Evolutionary conservation across 2,888 invertebrate species (phyloP), one percentile per base, ranked within the genome.

Genomic region (Agrotis clavis): DNA sequence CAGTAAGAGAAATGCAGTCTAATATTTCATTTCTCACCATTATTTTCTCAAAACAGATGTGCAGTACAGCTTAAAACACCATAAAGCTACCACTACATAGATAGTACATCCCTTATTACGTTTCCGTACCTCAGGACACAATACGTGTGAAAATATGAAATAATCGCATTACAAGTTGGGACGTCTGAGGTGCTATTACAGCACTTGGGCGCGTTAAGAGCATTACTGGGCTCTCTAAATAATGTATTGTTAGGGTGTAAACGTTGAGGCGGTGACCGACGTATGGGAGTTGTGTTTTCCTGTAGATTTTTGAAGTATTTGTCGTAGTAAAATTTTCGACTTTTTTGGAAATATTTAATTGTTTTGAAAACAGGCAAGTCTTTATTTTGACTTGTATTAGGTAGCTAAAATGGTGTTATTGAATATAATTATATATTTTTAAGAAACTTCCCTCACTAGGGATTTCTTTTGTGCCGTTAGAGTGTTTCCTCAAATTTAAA

Each of bases 191-290:
- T 66, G 71, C 78, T 79, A 74, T 82, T 71, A 80, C 81, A 74
- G 74, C 72, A 81, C 82, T 74, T 74, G 71, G 51, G 60, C 67
- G 77, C 74, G 79, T 83, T 87, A 87, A 88, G 86, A 85, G 84
- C 85, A 85, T 88, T 87, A 87, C 71, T 66, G 45, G 57, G 77
- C 77, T 79, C 83, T 83, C 79, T 84, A 84, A 86, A 87, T 83
- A 85, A 74, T 74, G 67, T 75, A 75, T 80, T 80, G 59, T 71
- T 66, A 48, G 50, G 25, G 61, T 53, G 47, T 70, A 66, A 70
- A 53, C 61, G 65, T 70, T 77, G 54, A 68, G 66, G 35, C 56
- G 65, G 76, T 81, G 60, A 76, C 79, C 67, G 63, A 63, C n/a
- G 60, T 35, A 51, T 19, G 18, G 18, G 13, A 2, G 19, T 61